A percentile compares a stretch with the other conserved stretches of the same genome.
phyloP scores from a whole-genome alignment of 1,140 invertebrate species.

The Drosophila albomicans region DNA sequence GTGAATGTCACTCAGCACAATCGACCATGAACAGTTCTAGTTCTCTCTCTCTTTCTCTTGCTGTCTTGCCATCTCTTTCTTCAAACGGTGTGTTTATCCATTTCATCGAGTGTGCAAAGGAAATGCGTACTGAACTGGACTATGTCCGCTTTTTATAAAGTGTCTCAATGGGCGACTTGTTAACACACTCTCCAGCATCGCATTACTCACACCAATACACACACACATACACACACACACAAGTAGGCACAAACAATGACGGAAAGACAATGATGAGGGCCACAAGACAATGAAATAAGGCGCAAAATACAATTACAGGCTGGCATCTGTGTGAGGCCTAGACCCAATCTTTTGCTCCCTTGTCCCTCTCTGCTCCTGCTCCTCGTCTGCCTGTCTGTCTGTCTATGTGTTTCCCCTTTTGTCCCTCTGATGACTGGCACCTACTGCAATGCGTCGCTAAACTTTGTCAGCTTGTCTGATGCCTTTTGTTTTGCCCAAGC shows the following conservation, averaged over 20 bases:
- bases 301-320: constrained; percentile 66
- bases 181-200: constrained; percentile 64
- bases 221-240: neutral
- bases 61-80: neutral
- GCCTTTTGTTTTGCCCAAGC: constrained; percentile 10
- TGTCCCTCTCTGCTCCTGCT: too few species aligned
- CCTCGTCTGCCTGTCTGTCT: neutral
- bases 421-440: neutral
- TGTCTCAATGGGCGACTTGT: constrained; percentile 78
- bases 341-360: neutral
- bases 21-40: constrained; percentile 3
- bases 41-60: neutral
- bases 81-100: neutral
- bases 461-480: constrained; percentile 10
- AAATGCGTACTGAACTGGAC: constrained; percentile 24
- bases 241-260: neutral
- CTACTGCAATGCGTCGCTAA: constrained; percentile 11
- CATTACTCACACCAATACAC: constrained; percentile 51
- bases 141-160: constrained; percentile 59
- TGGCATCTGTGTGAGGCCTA: constrained; percentile 25
- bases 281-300: constrained; percentile 56
- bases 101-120: neutral
- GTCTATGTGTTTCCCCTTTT: neutral
- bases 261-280: constrained; percentile 43
- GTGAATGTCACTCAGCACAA: neutral